A percentile compares a stretch with the other conserved stretches of the same genome.
These are phyloP conservation scores for Molossus alvarezi DNA, from an alignment of 2,797 vertebrate species.

Conservation along the genomic window DNA sequence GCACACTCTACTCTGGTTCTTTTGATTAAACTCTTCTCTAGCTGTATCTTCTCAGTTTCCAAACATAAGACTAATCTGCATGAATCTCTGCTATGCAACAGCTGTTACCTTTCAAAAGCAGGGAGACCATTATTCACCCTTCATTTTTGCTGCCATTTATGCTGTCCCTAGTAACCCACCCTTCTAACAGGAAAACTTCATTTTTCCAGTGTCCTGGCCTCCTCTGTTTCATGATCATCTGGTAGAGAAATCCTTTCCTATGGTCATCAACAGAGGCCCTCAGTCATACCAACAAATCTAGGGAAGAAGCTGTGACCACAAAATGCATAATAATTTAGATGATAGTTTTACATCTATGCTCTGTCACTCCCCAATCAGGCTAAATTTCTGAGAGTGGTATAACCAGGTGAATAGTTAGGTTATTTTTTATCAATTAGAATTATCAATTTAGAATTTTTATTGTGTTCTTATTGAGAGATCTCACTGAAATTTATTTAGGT, in stretches of 20 bases:
- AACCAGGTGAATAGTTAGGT: neutral
- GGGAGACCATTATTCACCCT: neutral
- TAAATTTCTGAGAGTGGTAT: neutral
- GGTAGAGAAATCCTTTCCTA: neutral
- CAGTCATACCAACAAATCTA: neutral
- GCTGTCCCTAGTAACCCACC: neutral
- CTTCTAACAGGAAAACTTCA: neutral
- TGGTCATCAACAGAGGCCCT: neutral
- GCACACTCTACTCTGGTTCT: neutral
- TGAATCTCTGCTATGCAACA: neutral
- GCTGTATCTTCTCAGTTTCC: neutral
- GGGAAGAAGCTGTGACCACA: neutral
- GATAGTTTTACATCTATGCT: neutral
- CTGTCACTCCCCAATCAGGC: neutral
- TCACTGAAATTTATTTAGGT: constrained; percentile 20
- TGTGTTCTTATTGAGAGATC: constrained; percentile 7
- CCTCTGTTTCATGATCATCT: neutral
- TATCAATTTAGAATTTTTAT: constrained; percentile 2
- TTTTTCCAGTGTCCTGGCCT: neutral
- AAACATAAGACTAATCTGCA: neutral
- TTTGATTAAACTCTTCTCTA: neutral
- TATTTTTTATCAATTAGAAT: neutral
- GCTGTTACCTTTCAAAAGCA: neutral
- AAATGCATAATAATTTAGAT: neutral
- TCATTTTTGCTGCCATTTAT: neutral